phyloP scores from a whole-genome alignment of 1,140 invertebrate genomes.

The Apis laboriosa region DNA sequence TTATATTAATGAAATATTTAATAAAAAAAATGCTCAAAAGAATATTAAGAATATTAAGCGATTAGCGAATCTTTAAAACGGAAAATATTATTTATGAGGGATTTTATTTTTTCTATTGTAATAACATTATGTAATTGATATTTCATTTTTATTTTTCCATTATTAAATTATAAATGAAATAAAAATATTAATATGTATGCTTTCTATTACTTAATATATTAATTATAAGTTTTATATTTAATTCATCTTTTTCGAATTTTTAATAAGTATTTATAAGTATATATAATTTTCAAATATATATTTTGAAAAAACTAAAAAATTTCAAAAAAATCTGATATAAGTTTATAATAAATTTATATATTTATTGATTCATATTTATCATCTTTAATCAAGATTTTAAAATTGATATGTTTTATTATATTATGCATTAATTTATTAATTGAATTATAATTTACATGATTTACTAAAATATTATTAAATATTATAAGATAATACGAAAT shows the following conservation, averaged over 20 bases:
- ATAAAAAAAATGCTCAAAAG: neutral
- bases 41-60: neutral
- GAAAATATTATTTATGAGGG: neutral
- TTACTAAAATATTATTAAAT: neutral
- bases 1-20: neutral
- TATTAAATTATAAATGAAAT: neutral
- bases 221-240: neutral
- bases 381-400: neutral
- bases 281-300: too few relatives aligned
- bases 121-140: neutral
- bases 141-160: slow-evolving; percentile 11
- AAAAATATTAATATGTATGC: neutral
- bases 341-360: neutral
- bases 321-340: neutral
- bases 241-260: neutral
- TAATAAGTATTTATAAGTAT: too few relatives aligned
- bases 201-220: neutral
- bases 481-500: neutral
- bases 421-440: slow-evolving; percentile 22
- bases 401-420: neutral
- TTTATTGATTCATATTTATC: neutral
- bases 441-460: slow-evolving; percentile 5
- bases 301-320: neutral
- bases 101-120: slow-evolving; percentile 3
- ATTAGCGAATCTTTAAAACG: neutral